These are phyloP conservation scores for Anser brachyrhynchus DNA, from an alignment of 2,113 vertebrate species.

Conservation along the genomic window DNA sequence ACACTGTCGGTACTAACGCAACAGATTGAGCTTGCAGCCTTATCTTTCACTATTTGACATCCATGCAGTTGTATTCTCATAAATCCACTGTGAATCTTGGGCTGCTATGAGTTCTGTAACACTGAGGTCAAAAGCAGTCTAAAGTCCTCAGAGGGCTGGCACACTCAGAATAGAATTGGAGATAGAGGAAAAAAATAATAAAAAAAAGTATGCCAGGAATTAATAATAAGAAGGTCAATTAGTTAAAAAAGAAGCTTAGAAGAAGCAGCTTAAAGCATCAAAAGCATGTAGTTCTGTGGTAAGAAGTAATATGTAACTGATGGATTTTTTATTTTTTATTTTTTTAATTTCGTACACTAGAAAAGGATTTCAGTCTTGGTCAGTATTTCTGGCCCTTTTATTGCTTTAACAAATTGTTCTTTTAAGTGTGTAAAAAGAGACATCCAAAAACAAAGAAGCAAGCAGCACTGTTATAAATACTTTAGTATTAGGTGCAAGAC, in stretches of 20 bases:
- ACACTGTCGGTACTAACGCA: neutral
- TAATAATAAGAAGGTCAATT: neutral
- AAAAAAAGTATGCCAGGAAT: neutral
- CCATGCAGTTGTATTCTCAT: neutral
- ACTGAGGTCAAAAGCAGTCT: neutral
- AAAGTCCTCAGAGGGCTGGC: neutral
- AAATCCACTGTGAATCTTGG: neutral
- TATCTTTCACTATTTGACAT: neutral
- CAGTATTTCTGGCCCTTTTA: neutral
- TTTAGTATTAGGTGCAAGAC: neutral
- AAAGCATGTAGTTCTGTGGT: neutral
- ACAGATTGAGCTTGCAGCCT: accelerated
- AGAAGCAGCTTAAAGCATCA: neutral
- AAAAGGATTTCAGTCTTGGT: neutral
- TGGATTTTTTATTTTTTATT: neutral
- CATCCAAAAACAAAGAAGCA: neutral
- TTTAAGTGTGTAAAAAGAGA: neutral
- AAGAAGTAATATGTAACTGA: neutral
- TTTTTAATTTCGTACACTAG: neutral
- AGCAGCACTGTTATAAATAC: neutral
- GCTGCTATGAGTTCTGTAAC: neutral
- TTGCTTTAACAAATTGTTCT: neutral
- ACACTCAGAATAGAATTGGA: neutral
- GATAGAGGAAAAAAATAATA: neutral
- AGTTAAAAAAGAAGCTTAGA: neutral